Conservation (phyloP, 2,888 invertebrate genomes). For the Kuschelorhynchus macadamiae region DNA sequence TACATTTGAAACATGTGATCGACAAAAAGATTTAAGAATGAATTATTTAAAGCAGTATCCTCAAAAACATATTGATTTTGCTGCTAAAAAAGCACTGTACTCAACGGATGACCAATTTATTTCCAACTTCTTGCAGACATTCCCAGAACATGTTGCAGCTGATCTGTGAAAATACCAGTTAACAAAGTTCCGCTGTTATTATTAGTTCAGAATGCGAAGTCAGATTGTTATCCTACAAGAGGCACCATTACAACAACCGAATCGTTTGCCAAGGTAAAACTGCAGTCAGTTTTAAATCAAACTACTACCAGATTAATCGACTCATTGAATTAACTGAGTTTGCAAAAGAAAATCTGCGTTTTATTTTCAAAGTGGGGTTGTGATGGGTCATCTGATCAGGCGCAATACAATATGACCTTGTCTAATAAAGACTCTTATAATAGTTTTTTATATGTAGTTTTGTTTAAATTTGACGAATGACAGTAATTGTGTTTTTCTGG, state of each 20-base stretch:
- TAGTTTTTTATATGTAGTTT: slow-evolving; percentile 5
- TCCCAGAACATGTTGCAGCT: neutral
- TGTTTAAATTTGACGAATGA: slow-evolving; percentile 3
- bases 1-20: too few species aligned
- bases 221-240: neutral
- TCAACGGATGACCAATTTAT: neutral
- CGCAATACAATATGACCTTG: neutral
- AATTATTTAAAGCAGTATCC: neutral
- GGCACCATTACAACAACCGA: neutral
- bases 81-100: neutral
- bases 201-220: neutral
- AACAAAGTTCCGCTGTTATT: slow-evolving; percentile 1
- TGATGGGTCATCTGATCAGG: neutral
- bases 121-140: neutral
- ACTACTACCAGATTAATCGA: slow-evolving; percentile 1
- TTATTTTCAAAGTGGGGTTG: slow-evolving; percentile 2
- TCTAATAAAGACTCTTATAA: neutral
- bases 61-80: slow-evolving; percentile 1
- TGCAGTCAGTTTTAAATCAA: neutral
- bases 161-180: neutral
- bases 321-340: neutral
- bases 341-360: neutral
- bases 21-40: neutral
- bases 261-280: neutral
- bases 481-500: neutral